phyloP scores from a whole-genome alignment of 2,797 vertebrate species.

The Helicolenus hilgendorfi region DNA sequence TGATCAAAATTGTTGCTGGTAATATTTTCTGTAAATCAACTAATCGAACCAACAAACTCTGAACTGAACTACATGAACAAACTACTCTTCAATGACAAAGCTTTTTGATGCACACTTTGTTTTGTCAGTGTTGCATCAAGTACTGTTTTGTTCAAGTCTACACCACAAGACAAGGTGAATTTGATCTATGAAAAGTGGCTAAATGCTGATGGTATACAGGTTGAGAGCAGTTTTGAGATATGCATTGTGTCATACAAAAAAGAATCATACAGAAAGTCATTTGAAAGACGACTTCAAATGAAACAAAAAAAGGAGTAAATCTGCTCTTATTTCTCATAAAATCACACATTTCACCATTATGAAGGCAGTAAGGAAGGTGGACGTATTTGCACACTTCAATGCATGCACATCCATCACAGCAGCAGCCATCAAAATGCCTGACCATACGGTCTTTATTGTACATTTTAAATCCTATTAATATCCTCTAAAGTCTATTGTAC shows the following conservation, averaged over 20 bases:
- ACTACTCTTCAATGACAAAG: background rate
- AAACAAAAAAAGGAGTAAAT: background rate
- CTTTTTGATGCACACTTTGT: background rate
- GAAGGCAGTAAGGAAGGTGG: background rate
- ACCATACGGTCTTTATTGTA: background rate
- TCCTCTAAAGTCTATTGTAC: background rate
- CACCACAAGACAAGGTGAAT: background rate
- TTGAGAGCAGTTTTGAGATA: background rate
- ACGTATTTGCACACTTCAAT: background rate
- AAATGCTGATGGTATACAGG: background rate
- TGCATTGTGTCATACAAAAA: background rate
- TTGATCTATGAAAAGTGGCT: background rate
- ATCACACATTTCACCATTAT: background rate
- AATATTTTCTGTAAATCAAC: background rate
- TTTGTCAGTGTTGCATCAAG: background rate
- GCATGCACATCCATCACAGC: slow-evolving; percentile 7
- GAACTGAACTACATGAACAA: background rate
- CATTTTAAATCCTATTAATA: slow-evolving; percentile 7
- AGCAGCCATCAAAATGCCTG: slow-evolving; percentile 1
- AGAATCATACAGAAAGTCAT: background rate
- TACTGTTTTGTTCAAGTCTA: background rate
- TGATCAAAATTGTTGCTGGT: background rate
- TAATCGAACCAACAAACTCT: background rate
- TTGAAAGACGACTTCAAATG: background rate
- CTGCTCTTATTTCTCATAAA: background rate